Evolutionary conservation across 2,888 invertebrate genomes (phyloP).

Genomic region (Acanthacorydalis orientalis): DNA sequence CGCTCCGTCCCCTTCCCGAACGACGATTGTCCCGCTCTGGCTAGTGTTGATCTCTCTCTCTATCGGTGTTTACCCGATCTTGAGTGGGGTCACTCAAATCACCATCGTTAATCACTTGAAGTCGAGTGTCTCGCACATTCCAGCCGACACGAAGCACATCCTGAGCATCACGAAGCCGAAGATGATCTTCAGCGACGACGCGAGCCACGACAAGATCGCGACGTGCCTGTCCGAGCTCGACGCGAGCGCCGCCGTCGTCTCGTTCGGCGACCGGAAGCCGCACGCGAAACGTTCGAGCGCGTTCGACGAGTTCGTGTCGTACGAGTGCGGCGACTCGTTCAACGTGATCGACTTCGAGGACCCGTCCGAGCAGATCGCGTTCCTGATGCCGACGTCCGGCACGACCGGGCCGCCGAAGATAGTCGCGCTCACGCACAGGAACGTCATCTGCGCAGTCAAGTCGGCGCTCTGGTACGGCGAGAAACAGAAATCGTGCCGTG

Average conservation of each 20-base stretch:
- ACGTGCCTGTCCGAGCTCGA: slow-evolving; percentile 1
- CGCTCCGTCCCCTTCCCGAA: too few species aligned
- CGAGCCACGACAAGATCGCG: not conserved
- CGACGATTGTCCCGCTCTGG: too few species aligned
- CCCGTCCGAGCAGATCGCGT: not conserved
- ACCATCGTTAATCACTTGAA: too few species aligned
- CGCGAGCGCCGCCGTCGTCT: not conserved
- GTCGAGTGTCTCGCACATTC: too few species aligned
- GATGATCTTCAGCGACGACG: slow-evolving; percentile 1
- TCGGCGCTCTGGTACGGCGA: too few species aligned
- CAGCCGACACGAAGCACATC: slow-evolving; percentile 2
- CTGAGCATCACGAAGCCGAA: slow-evolving; percentile 1
- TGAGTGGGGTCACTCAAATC: too few species aligned
- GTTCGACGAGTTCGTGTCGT: not conserved
- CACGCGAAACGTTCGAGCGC: not conserved
- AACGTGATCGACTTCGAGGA: slow-evolving; percentile 11
- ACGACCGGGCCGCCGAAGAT: not conserved
- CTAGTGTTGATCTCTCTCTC: too few species aligned
- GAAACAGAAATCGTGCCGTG: too few species aligned
- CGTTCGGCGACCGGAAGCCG: not conserved
- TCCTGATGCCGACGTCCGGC: slow-evolving; percentile 1
- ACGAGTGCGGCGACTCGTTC: slow-evolving; percentile 14
- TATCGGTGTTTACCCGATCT: too few species aligned
- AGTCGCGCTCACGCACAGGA: not conserved
- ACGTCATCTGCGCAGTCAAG: not conserved